Evolutionary conservation across 2,113 vertebrate species (phyloP).

Genomic region (Cyphomyrus discorhynchus): DNA sequence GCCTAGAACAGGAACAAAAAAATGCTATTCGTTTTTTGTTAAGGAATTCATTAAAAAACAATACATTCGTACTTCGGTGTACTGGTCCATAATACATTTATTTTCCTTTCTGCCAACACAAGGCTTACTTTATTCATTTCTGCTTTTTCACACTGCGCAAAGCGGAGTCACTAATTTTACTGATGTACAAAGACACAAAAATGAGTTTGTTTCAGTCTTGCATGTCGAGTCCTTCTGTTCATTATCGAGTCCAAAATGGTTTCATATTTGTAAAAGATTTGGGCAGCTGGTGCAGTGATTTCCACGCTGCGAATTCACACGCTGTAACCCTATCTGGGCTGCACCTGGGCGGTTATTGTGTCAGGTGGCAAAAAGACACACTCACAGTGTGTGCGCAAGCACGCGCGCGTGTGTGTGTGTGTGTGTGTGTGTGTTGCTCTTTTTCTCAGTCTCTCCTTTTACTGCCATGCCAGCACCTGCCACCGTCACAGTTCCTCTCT

Average conservation of each 20-base stretch:
- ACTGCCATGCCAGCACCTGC: conserved; percentile 75
- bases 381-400: conserved; percentile 56
- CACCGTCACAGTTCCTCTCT: conserved; percentile 75
- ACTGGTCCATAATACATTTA: not conserved
- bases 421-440: conserved; percentile 29
- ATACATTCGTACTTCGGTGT: not conserved
- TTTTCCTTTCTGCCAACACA: not conserved
- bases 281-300: conserved; percentile 74
- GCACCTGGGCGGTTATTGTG: conserved; percentile 79
- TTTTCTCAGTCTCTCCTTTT: conserved; percentile 78
- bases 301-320: conserved; percentile 62
- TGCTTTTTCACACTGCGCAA: conserved; percentile 43
- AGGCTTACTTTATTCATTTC: not conserved
- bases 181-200: conserved; percentile 52
- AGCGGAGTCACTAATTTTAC: conserved; percentile 49
- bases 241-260: conserved; percentile 60
- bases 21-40: conserved; percentile 63
- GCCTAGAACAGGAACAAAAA: not conserved
- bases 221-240: conserved; percentile 64
- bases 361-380: conserved; percentile 68
- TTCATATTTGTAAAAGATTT: conserved; percentile 61
- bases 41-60: conserved; percentile 34
- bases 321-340: conserved; percentile 71
- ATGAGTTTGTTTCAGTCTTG: conserved; percentile 53
- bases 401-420: not conserved